Evolutionary conservation across 2,888 invertebrate species (phyloP).

Genomic region (Sinopyrophorus schimmeli): DNA sequence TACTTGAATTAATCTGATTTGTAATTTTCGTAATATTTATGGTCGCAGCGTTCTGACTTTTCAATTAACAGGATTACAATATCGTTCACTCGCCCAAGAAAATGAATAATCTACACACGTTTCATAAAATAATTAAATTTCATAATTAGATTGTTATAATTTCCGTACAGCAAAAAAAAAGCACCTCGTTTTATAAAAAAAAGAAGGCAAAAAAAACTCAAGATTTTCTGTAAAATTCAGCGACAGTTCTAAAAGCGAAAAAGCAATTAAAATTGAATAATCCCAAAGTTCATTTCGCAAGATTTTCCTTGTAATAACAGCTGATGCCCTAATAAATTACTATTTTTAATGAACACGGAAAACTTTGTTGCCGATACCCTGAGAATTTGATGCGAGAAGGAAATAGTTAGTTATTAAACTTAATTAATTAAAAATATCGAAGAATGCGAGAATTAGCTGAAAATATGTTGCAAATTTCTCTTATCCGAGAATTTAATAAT

Average conservation of each 20-base stretch:
- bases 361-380: conserved; percentile 23
- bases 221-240: background rate
- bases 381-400: conserved; percentile 16
- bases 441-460: conserved; percentile 17
- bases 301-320: conserved; percentile 23
- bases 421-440: conserved; percentile 26
- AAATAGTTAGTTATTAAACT: conserved; percentile 20
- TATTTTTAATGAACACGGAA: conserved; percentile 32
- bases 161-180: too few relatives aligned
- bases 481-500: conserved; percentile 8
- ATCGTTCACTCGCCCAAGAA: too few relatives aligned
- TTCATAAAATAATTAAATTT: too few relatives aligned
- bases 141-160: too few relatives aligned
- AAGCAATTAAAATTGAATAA: conserved; percentile 22
- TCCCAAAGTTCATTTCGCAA: conserved; percentile 21
- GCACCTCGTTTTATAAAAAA: too few relatives aligned
- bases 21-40: too few relatives aligned
- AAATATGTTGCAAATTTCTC: conserved; percentile 10
- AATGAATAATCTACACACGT: too few relatives aligned
- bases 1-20: too few relatives aligned
- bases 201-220: too few relatives aligned
- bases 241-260: conserved; percentile 3
- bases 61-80: too few relatives aligned
- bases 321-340: conserved; percentile 31
- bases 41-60: too few relatives aligned